Evolutionary conservation across 2,888 invertebrate genomes (phyloP).

Genomic region (Ethmia dodecea): DNA sequence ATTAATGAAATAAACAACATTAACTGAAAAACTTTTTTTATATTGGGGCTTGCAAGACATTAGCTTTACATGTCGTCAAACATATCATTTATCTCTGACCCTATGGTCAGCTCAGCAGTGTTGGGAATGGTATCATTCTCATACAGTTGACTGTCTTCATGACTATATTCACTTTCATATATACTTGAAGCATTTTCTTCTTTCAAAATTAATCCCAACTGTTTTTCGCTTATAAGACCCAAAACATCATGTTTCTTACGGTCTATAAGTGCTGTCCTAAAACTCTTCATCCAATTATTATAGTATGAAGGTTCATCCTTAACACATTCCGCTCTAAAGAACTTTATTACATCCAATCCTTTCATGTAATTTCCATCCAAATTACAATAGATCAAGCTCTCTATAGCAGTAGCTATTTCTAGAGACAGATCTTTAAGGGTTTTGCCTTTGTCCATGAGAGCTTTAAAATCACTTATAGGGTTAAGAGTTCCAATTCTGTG

Average conservation of each 20-base stretch:
- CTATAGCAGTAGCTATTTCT: slow-evolving; percentile 56
- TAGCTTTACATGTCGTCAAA: slow-evolving; percentile 61
- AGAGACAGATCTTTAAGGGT: slow-evolving; percentile 36
- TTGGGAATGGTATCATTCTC: slow-evolving; percentile 61
- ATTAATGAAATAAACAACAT: neutral
- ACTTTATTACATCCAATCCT: slow-evolving; percentile 47
- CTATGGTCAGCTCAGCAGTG: slow-evolving; percentile 47
- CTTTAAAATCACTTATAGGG: slow-evolving; percentile 79
- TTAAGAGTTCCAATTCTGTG: slow-evolving; percentile 74
- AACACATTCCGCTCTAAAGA: slow-evolving; percentile 54
- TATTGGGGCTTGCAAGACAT: neutral
- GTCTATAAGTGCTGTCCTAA: slow-evolving; percentile 43
- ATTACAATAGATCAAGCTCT: slow-evolving; percentile 51
- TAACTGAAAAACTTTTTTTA: neutral
- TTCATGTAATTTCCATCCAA: slow-evolving; percentile 55
- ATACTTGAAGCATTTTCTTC: slow-evolving; percentile 52
- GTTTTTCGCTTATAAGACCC: slow-evolving; percentile 39
- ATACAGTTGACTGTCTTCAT: slow-evolving; percentile 60
- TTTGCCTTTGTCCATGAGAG: slow-evolving; percentile 56
- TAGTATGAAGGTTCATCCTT: slow-evolving; percentile 46
- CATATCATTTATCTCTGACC: slow-evolving; percentile 55
- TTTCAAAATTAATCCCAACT: slow-evolving; percentile 50
- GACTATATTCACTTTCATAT: slow-evolving; percentile 38
- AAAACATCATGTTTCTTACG: slow-evolving; percentile 42
- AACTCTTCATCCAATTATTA: slow-evolving; percentile 57